Evolutionary conservation across 2,888 invertebrate species (phyloP).

Genomic region (Cyrtodaria siliqua): DNA sequence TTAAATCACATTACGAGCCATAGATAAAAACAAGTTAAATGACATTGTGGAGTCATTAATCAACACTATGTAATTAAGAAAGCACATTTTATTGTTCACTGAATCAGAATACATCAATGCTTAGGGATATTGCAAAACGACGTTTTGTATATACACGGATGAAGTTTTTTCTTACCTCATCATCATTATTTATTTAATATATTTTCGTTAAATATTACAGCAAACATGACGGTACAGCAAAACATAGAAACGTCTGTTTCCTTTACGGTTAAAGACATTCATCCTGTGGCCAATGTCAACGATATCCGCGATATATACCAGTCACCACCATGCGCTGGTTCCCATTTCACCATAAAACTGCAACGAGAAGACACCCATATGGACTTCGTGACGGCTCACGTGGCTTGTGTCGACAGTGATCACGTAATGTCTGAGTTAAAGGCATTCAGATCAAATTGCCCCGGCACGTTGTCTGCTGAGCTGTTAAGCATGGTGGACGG

Average conservation of each 20-base stretch:
- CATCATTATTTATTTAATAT: too few relatives aligned
- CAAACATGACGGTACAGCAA: conserved; percentile 23
- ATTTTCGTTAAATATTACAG: too few relatives aligned
- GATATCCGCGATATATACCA: conserved; percentile 39
- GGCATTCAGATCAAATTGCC: conserved; percentile 24
- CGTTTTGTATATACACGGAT: too few relatives aligned
- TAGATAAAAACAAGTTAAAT: too few relatives aligned
- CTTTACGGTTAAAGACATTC: conserved; percentile 45
- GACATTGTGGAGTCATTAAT: too few relatives aligned
- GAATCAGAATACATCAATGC: too few relatives aligned
- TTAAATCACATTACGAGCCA: too few relatives aligned
- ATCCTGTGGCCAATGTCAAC: conserved; percentile 23
- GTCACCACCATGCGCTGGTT: conserved; percentile 29
- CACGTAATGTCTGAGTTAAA: conserved; percentile 24
- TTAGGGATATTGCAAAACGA: too few relatives aligned
- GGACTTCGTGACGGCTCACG: conserved; percentile 40
- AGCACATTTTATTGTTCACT: too few relatives aligned
- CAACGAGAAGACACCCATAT: conserved; percentile 42
- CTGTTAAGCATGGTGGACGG: conserved; percentile 36
- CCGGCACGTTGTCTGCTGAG: conserved; percentile 35
- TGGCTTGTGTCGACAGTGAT: background rate
- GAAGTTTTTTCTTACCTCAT: too few relatives aligned
- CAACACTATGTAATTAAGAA: too few relatives aligned
- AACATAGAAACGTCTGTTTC: conserved; percentile 34
- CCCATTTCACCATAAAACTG: conserved; percentile 29